Evolutionary conservation across 1,140 invertebrate species (phyloP), one percentile per base, ranked within the genome.

Genomic region (Eurosta solidaginis): DNA sequence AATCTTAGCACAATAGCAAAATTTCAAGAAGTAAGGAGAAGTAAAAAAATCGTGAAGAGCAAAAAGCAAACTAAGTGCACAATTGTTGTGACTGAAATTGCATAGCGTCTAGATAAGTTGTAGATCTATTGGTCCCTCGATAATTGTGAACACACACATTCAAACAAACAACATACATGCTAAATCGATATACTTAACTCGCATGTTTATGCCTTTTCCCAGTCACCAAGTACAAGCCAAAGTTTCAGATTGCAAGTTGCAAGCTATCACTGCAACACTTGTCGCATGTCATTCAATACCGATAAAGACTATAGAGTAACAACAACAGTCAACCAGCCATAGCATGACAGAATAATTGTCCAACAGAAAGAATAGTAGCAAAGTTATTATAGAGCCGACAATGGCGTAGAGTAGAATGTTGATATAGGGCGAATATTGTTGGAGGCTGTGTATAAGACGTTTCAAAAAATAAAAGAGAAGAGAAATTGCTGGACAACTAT

Each of bases 181-280:
- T n/a, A n/a, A n/a, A 2, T 59, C 0, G 17, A 1, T 22, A 12
- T 59, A 10, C 27, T 6, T 14, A 17, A 12, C 14, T 47, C 1
- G 0, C 45, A 47, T 47, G 12, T 47, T 47, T 47, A 3, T 47
- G 7, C 45, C n/a, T n/a, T 47, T 47, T 47, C 14, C 9, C 45
- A 47, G 45, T 47, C n/a, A 1, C 45, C 45, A 47, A n/a, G 9
- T 4, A 25, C 49, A 52, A 52, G 49, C 25, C 20, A 25, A 29
- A 29, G 59, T 68, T 40, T 29, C 59, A 40, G n/a, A 33, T 40
- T 68, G 59, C 59, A 68, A 68, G 59, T 68, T 68, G 33, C 33
- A 36, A 22, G 59, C 59, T 68, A 68, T 68, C 59, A 68, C 36
- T 68, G 59, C 59, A 68, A 68, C 59, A 68, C 59, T 68, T 68